phyloP scores from a whole-genome alignment of 2,797 vertebrate genomes.

The Corythornis leucogaster region DNA sequence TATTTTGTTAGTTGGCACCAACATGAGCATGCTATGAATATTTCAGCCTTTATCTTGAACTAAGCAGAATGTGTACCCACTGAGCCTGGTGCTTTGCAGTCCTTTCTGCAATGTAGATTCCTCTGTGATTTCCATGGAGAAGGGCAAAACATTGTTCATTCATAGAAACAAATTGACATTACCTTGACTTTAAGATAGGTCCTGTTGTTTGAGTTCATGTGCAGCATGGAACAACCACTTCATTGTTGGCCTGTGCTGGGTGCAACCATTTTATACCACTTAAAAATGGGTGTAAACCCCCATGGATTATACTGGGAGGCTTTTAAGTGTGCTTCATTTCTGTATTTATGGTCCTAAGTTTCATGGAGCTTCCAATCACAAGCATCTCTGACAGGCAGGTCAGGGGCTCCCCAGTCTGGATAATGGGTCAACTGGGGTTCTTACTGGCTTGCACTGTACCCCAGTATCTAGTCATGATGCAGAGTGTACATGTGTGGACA shows the following conservation, averaged over 20 bases:
- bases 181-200: not conserved
- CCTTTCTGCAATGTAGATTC: not conserved
- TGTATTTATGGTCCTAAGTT: not conserved
- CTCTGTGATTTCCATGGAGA: not conserved
- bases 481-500: not conserved
- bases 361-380: not conserved
- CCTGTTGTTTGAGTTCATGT: not conserved
- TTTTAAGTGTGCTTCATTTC: not conserved
- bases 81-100: not conserved
- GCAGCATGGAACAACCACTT: accelerated
- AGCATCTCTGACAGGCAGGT: not conserved
- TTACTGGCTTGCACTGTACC: not conserved
- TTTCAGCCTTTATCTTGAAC: not conserved
- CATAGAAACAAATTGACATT: not conserved
- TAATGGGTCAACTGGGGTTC: not conserved
- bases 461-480: not conserved
- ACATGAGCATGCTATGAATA: not conserved
- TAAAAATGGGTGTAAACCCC: not conserved
- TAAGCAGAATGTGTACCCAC: not conserved
- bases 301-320: not conserved
- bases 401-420: not conserved
- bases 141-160: not conserved
- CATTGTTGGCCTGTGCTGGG: not conserved
- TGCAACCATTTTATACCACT: not conserved
- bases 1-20: not conserved